Conservation (phyloP, 2,113 vertebrate genomes). For the Macrotus californicus region DNA sequence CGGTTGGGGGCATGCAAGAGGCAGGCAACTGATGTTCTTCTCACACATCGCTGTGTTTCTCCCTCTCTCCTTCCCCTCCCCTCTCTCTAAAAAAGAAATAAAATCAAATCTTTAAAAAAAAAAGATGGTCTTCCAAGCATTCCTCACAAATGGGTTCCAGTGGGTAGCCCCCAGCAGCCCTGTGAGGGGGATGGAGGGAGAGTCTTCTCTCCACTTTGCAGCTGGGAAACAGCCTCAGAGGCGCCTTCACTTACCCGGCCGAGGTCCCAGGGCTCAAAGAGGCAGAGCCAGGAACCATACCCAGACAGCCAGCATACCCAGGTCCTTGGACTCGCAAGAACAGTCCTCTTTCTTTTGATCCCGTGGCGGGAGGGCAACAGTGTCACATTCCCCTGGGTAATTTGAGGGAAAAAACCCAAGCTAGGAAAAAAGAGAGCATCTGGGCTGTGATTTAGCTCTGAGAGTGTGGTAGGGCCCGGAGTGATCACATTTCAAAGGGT, state of each 20-base stretch:
- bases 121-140: background rate
- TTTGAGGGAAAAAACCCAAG: background rate
- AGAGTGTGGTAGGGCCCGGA: background rate
- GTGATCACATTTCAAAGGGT: background rate
- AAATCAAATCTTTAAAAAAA: too few species aligned
- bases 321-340: background rate
- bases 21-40: too few species aligned
- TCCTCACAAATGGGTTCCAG: background rate
- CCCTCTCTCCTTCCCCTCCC: too few species aligned
- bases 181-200: background rate
- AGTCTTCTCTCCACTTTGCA: background rate
- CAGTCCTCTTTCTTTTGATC: background rate
- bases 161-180: background rate
- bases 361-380: background rate
- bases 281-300: background rate
- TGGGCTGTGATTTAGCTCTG: background rate
- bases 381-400: background rate
- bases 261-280: background rate
- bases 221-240: background rate
- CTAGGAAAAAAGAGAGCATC: background rate
- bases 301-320: too few species aligned
- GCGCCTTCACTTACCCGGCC: background rate
- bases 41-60: too few species aligned
- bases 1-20: too few species aligned
- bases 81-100: too few species aligned